Percentiles rank a stretch among this genome's conserved stretches.
phyloP scores from a whole-genome alignment of 2,888 invertebrate species.

The Tetramorium bicarinatum region DNA sequence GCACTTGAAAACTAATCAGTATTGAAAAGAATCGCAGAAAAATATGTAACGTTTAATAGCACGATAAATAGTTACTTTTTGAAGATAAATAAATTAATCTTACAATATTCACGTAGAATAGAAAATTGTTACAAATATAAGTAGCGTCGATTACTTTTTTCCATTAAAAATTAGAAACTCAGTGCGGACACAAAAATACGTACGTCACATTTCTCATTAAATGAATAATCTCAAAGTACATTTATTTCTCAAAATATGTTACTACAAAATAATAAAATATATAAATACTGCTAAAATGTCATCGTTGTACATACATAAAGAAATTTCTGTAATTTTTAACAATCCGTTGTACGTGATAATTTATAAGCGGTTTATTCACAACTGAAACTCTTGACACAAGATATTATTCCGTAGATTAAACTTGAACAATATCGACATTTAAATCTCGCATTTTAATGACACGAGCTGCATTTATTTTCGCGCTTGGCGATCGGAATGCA shows the following conservation, averaged over 20 bases:
- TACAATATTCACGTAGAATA: background rate
- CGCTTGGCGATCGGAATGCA: background rate
- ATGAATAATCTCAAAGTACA: background rate
- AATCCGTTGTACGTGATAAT: background rate
- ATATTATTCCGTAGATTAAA: slow-evolving; percentile 6
- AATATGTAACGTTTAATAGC: background rate
- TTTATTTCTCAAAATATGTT: background rate
- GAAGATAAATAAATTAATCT: slow-evolving; percentile 1
- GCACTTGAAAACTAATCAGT: background rate
- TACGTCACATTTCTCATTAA: background rate
- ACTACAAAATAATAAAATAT: background rate
- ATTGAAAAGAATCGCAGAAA: background rate
- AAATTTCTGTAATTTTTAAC: slow-evolving; percentile 15
- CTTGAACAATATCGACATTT: slow-evolving; percentile 1
- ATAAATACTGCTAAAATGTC: background rate
- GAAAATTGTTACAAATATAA: background rate
- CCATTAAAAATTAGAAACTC: background rate
- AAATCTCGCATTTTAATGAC: slow-evolving; percentile 25
- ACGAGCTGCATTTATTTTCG: slow-evolving; percentile 16
- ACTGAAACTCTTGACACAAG: background rate
- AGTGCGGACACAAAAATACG: background rate
- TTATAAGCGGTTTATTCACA: background rate
- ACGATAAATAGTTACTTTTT: background rate
- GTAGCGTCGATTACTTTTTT: background rate
- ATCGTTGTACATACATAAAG: background rate